Conservation (phyloP, 64 coral and sea anemone species). For the Pocillopora verrucosa region DNA sequence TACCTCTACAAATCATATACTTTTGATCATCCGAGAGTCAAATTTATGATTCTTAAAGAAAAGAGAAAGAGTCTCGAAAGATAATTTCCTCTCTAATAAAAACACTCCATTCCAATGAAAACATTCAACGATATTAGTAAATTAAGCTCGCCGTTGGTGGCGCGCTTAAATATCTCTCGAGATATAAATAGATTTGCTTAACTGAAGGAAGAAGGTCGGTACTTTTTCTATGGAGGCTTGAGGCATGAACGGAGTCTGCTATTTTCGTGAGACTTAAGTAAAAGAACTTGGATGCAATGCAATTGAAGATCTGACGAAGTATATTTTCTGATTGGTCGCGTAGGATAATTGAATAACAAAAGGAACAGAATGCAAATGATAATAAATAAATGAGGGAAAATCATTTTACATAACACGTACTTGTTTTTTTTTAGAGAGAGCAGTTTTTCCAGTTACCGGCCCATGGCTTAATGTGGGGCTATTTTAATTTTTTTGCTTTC, state of each 20-base stretch:
- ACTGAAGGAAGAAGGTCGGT: neutral
- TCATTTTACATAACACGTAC: neutral
- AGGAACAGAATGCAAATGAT: neutral
- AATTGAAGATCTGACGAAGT: neutral
- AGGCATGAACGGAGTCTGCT: neutral
- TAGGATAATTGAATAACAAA: neutral
- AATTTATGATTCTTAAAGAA: too few species aligned
- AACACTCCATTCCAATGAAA: neutral
- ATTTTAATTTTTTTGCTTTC: too few species aligned
- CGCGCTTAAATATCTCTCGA: neutral
- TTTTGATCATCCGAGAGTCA: neutral
- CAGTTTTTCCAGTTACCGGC: neutral
- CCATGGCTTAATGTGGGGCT: too few species aligned
- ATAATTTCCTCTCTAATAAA: neutral
- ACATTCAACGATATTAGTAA: conserved; percentile 11
- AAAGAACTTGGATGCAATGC: neutral
- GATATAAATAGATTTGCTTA: conserved; percentile 17
- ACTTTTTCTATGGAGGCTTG: neutral
- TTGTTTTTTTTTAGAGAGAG: neutral
- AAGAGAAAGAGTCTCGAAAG: too few species aligned
- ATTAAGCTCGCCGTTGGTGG: neutral
- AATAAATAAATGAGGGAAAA: neutral
- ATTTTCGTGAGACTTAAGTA: neutral
- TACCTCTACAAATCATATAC: neutral
- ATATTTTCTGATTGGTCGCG: neutral